Conservation (phyloP, 1,140 invertebrate genomes). For the Ctenoplectra terminalis region DNA sequence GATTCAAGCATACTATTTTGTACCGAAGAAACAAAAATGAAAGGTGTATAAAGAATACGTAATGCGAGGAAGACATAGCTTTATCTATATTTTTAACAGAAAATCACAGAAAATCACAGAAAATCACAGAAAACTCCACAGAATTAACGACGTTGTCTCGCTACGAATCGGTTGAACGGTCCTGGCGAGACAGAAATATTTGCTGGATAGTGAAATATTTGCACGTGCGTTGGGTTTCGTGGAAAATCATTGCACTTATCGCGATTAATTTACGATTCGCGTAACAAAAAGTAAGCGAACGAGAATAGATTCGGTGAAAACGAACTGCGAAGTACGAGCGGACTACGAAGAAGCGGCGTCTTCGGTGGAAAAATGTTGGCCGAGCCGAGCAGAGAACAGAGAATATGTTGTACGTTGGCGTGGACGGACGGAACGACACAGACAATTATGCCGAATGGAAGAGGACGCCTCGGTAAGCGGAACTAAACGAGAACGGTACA, state of each 20-base stretch:
- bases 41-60: no score
- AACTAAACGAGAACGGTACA: slow-evolving; percentile 67
- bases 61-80: no score
- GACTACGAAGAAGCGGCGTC: not conserved
- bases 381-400: not conserved
- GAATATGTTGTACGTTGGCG: slow-evolving; percentile 31
- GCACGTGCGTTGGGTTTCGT: no score
- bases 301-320: not conserved
- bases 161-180: not conserved
- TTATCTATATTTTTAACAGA: no score
- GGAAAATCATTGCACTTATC: not conserved
- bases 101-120: no score
- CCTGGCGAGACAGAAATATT: not conserved
- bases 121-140: no score
- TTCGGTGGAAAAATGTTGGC: not conserved
- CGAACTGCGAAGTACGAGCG: not conserved
- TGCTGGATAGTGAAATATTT: not conserved
- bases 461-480: slow-evolving; percentile 56
- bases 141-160: not conserved
- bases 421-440: slow-evolving; percentile 45
- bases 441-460: slow-evolving; percentile 54
- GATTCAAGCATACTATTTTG: no score
- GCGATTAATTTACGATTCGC: not conserved
- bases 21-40: no score
- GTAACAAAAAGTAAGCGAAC: not conserved